A percentile compares a stretch with the other conserved stretches of the same genome.
phyloP scores from a whole-genome alignment of 2,888 invertebrate genomes.

The Idaea aversata region DNA sequence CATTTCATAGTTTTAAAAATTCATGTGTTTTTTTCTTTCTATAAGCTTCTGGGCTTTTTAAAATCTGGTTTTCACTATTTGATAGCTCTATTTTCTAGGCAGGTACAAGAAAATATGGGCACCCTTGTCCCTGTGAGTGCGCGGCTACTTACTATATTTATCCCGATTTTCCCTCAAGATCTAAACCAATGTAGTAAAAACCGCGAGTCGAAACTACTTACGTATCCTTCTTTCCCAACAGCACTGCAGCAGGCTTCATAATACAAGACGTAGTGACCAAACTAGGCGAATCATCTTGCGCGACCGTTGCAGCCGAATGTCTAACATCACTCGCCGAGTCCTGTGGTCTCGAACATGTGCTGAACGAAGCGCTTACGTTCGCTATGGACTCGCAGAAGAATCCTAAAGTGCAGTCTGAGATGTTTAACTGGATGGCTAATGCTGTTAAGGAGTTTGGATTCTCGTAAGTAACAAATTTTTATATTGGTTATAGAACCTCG shows the following conservation, averaged over 20 bases:
- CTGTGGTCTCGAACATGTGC: constrained; percentile 86
- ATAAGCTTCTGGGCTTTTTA: too few relatives aligned
- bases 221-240: constrained; percentile 35
- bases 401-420: constrained; percentile 94
- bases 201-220: too few relatives aligned
- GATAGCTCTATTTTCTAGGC: background rate
- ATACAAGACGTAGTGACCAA: constrained; percentile 91
- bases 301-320: constrained; percentile 83
- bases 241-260: constrained; percentile 86
- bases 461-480: constrained; percentile 81
- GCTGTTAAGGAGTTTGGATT: constrained; percentile 94
- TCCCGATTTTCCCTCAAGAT: background rate
- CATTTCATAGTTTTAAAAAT: too few relatives aligned
- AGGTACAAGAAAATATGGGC: too few relatives aligned
- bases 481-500: too few relatives aligned
- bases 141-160: background rate
- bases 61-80: too few relatives aligned
- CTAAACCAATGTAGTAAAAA: too few relatives aligned
- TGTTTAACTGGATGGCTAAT: constrained; percentile 88
- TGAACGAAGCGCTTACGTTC: constrained; percentile 85
- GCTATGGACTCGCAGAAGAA: constrained; percentile 92
- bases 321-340: constrained; percentile 89
- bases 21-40: too few relatives aligned
- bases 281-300: constrained; percentile 91
- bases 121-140: background rate